phyloP scores from a whole-genome alignment of 2,888 invertebrate genomes.

The Anoplius nigerrimus region DNA sequence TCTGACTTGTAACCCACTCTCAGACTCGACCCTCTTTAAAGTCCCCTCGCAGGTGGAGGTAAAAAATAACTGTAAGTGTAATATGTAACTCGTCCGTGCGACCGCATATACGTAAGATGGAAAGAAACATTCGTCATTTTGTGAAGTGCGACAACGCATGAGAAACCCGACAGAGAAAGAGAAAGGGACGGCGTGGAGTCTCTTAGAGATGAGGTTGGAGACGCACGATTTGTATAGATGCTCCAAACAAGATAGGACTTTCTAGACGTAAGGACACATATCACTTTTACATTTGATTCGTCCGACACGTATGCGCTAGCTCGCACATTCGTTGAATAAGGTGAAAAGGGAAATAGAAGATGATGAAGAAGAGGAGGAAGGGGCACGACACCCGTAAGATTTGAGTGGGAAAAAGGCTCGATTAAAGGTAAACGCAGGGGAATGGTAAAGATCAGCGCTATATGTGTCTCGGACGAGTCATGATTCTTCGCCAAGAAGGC shows the following conservation, averaged over 20 bases:
- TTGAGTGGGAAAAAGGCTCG: conserved; percentile 1
- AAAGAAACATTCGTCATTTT: conserved; percentile 6
- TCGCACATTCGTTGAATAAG: conserved; percentile 17
- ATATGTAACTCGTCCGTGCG: conserved; percentile 42
- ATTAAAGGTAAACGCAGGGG: conserved; percentile 18
- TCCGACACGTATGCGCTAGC: conserved; percentile 24
- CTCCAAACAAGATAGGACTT: conserved; percentile 35
- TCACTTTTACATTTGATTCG: conserved; percentile 55
- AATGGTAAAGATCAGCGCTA: too few species aligned
- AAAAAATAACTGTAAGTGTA: conserved; percentile 18
- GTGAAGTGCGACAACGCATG: too few species aligned
- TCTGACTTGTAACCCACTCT: too few species aligned
- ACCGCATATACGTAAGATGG: conserved; percentile 47
- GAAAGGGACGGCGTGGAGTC: too few species aligned
- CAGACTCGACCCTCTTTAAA: not conserved
- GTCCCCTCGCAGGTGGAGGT: conserved; percentile 18
- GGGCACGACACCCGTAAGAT: too few species aligned
- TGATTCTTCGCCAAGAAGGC: conserved; percentile 6
- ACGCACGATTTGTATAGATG: conserved; percentile 28
- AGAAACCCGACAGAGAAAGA: too few species aligned
- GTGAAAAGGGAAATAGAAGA: too few species aligned
- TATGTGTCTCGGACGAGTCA: too few species aligned
- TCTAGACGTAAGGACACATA: conserved; percentile 63
- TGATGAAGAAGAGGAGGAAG: conserved; percentile 2
- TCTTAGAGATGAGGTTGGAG: not conserved